A percentile compares a stretch with the other conserved stretches of the same genome.
Conservation (phyloP, 2,113 vertebrate species). For the Mesembrinibis cayennensis region DNA sequence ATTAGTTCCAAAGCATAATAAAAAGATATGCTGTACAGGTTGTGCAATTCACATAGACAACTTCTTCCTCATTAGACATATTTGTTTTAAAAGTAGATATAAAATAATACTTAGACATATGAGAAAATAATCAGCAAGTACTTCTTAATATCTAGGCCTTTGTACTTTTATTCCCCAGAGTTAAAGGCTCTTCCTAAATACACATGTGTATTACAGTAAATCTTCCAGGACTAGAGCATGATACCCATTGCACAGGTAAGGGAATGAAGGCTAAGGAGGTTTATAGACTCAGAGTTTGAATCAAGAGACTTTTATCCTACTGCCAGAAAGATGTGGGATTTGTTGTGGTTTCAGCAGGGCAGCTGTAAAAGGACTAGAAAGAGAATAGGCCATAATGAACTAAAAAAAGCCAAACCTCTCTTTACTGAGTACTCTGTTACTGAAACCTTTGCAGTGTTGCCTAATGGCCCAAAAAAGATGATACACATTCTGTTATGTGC, state of each 20-base stretch:
- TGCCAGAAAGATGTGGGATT: not conserved
- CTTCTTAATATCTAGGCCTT: not conserved
- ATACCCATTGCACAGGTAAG: not conserved
- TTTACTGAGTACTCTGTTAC: not conserved
- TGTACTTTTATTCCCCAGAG: not conserved
- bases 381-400: not conserved
- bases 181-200: not conserved
- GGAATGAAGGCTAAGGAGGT: not conserved
- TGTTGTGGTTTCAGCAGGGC: not conserved
- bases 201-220: not conserved
- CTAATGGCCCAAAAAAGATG: not conserved
- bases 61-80: not conserved
- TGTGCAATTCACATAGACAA: not conserved
- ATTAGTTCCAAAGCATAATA: constrained; percentile 30
- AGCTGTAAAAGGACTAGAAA: not conserved
- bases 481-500: not conserved
- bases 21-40: not conserved
- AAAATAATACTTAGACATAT: not conserved
- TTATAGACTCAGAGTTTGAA: not conserved
- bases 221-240: not conserved
- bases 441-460: not conserved
- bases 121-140: not conserved
- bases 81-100: not conserved
- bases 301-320: not conserved
- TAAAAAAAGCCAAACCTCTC: not conserved